Percentiles rank a stretch among this genome's conserved stretches.
These are phyloP conservation scores for Falco punctatus DNA, from an alignment of 2,113 vertebrate species.

Conservation along the genomic window DNA sequence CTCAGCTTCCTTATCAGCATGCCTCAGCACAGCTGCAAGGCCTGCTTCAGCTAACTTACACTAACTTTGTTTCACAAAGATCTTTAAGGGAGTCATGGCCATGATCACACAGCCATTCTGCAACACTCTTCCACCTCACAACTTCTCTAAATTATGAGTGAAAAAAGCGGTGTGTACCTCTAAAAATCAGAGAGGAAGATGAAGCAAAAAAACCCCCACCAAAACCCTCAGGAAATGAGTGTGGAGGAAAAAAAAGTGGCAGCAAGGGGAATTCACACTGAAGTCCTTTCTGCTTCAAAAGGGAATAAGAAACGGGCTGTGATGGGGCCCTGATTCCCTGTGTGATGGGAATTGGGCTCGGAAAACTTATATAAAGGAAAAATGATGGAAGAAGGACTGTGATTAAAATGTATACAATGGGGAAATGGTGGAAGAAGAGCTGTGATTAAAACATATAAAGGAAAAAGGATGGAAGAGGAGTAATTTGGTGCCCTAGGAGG, in stretches of 20 bases:
- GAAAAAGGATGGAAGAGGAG: neutral
- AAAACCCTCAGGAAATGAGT: too few relatives aligned
- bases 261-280: fast-evolving
- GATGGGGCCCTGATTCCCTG: neutral
- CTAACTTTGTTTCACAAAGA: too few relatives aligned
- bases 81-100: too few relatives aligned
- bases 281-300: neutral
- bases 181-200: neutral
- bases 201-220: too few relatives aligned
- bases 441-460: neutral
- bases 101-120: too few relatives aligned
- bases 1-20: too few relatives aligned
- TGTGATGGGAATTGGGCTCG: neutral
- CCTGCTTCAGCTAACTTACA: too few relatives aligned
- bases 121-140: neutral
- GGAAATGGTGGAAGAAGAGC: neutral
- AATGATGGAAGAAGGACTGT: neutral
- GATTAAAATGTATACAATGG: too few relatives aligned
- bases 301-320: neutral
- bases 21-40: too few relatives aligned
- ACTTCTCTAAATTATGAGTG: neutral
- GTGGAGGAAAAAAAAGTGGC: too few relatives aligned
- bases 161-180: neutral
- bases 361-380: neutral
- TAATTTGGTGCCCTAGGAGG: too few relatives aligned